phyloP scores from a whole-genome alignment of 1,140 invertebrate genomes.

The Muscidifurax raptorellus region DNA sequence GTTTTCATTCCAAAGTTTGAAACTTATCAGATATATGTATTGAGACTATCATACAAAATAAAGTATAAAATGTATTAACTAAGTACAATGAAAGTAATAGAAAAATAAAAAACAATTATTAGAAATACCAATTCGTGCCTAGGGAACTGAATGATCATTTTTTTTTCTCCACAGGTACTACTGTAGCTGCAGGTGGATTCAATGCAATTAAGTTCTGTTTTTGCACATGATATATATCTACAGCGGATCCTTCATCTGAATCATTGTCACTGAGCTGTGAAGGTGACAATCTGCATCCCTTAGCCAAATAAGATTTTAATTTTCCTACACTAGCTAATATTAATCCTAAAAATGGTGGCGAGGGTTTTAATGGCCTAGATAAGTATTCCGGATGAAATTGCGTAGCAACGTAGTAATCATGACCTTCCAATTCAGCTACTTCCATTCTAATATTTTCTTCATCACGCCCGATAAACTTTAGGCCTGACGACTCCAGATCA shows the following conservation, averaged over 20 bases:
- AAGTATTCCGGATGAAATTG: conserved; percentile 99
- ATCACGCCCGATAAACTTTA: conserved; percentile 92
- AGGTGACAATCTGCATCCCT: conserved; percentile 83
- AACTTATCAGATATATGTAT: background rate
- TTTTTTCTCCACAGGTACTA: background rate
- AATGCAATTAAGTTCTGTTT: background rate
- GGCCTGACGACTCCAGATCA: conserved; percentile 86
- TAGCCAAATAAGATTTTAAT: conserved; percentile 82
- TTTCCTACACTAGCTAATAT: conserved; percentile 90
- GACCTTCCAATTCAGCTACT: conserved; percentile 83
- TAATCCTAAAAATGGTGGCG: conserved; percentile 96
- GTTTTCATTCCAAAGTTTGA: conserved; percentile 7
- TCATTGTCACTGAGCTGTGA: conserved; percentile 82
- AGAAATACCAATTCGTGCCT: background rate
- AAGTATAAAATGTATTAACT: conserved; percentile 31
- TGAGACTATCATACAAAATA: conserved; percentile 12
- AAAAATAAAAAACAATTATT: conserved; percentile 25
- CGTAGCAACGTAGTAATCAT: conserved; percentile 96
- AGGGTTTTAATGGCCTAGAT: conserved; percentile 93
- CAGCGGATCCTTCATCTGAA: conserved; percentile 75
- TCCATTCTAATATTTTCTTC: conserved; percentile 88
- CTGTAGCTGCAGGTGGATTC: background rate
- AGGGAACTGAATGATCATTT: background rate
- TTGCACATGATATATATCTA: background rate
- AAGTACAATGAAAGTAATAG: conserved; percentile 19